phyloP scores from a whole-genome alignment of 2,113 vertebrate genomes.

The Carassius gibelio region DNA sequence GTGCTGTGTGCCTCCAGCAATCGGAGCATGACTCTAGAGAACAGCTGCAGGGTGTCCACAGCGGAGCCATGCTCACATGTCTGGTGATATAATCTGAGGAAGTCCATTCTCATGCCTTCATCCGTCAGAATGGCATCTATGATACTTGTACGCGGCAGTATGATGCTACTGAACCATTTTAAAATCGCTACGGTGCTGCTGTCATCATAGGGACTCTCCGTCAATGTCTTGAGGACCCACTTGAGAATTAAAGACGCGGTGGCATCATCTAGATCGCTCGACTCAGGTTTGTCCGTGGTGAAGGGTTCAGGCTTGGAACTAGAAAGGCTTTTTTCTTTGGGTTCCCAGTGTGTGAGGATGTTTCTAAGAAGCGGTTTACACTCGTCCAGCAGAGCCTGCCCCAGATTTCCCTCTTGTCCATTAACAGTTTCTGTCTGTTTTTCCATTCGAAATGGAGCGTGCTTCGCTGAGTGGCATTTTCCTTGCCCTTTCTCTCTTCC shows the following conservation, averaged over 20 bases:
- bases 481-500: constrained; percentile 74
- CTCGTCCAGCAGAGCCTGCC: constrained; percentile 63
- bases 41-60: constrained; percentile 64
- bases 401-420: constrained; percentile 40
- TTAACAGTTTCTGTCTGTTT: constrained; percentile 53
- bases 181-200: constrained; percentile 60
- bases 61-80: not conserved
- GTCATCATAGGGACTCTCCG: constrained; percentile 55
- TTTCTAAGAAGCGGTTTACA: constrained; percentile 75
- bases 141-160: constrained; percentile 59
- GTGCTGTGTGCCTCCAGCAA: constrained; percentile 72
- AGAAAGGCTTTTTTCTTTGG: not conserved
- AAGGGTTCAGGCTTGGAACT: not conserved
- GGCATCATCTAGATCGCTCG: constrained; percentile 25
- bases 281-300: constrained; percentile 24
- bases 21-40: constrained; percentile 79
- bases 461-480: constrained; percentile 54
- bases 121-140: constrained; percentile 70
- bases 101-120: constrained; percentile 56
- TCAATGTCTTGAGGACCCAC: constrained; percentile 79
- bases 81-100: constrained; percentile 80
- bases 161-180: constrained; percentile 74
- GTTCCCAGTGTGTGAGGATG: constrained; percentile 82
- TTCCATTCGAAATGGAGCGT: constrained; percentile 32
- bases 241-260: constrained; percentile 64